Evolutionary conservation across 2,888 invertebrate genomes (phyloP).

Genomic region (Drosophila histrio): DNA sequence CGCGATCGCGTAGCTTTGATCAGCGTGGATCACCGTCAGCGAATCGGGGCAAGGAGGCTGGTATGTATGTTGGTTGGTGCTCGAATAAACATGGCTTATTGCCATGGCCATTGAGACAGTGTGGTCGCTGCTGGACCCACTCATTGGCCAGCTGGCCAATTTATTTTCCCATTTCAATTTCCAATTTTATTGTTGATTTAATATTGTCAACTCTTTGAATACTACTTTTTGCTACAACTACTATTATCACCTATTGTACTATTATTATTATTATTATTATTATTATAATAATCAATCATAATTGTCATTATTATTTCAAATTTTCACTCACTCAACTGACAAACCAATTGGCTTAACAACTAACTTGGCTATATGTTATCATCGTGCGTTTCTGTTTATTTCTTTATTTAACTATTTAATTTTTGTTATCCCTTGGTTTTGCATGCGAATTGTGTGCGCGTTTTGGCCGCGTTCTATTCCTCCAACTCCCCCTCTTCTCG

Average conservation of each 20-base stretch:
- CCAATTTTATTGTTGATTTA: constrained; percentile 20
- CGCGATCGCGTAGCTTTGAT: constrained; percentile 88
- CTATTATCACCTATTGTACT: background rate
- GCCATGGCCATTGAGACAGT: background rate
- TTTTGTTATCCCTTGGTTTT: background rate
- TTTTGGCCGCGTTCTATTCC: constrained; percentile 1
- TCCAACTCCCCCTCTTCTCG: constrained; percentile 8
- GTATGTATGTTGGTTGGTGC: constrained; percentile 56
- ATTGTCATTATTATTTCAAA: constrained; percentile 4
- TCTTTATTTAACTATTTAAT: background rate
- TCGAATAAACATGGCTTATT: background rate
- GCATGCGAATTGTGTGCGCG: constrained; percentile 30
- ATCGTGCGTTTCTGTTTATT: background rate
- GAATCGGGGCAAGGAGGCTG: constrained; percentile 55
- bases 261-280: background rate
- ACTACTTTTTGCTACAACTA: background rate
- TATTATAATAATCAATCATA: background rate
- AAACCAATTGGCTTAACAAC: constrained; percentile 25
- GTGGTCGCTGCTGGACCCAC: background rate
- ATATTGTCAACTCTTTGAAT: constrained; percentile 7
- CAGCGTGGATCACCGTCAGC: constrained; percentile 84
- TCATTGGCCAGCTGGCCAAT: background rate
- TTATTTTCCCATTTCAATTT: constrained; percentile 21
- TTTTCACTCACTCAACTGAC: constrained; percentile 6
- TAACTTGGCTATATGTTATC: constrained; percentile 26